Percentiles rank a stretch among this genome's conserved stretches.
Conservation (phyloP, 92 coral and sea anemone species). For the Metridium senile region DNA sequence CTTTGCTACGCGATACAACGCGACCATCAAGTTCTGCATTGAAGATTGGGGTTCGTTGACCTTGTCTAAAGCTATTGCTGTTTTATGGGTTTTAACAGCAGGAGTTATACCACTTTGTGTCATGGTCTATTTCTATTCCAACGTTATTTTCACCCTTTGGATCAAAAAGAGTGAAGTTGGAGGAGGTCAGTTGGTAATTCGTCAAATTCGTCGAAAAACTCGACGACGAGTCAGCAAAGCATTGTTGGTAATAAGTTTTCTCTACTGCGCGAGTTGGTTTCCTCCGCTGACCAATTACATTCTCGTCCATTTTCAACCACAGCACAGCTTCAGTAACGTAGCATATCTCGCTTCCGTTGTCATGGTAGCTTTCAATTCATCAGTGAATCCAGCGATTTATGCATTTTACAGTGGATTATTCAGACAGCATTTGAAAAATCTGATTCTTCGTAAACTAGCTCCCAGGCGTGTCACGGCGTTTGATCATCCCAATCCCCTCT, state of each 20-base stretch:
- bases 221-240: conserved; percentile 44
- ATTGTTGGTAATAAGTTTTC: conserved; percentile 39
- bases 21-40: conserved; percentile 22
- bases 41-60: conserved; percentile 29
- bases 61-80: conserved; percentile 12
- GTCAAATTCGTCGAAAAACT: conserved; percentile 23
- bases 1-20: conserved; percentile 22
- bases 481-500: conserved; percentile 13
- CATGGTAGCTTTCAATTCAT: conserved; percentile 49
- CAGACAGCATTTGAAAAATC: conserved; percentile 30
- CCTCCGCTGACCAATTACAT: conserved; percentile 55
- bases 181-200: conserved; percentile 5
- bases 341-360: conserved; percentile 46
- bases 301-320: conserved; percentile 34
- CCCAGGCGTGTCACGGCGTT: conserved; percentile 22
- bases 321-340: conserved; percentile 35
- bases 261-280: conserved; percentile 59
- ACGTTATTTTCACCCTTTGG: conserved; percentile 42
- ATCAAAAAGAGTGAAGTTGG: conserved; percentile 27
- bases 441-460: conserved; percentile 15
- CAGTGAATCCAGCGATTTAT: conserved; percentile 37
- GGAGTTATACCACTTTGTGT: conserved; percentile 28
- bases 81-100: conserved; percentile 35
- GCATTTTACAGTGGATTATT: conserved; percentile 40
- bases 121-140: conserved; percentile 30